These are phyloP conservation scores for Tenthredo livida DNA, from an alignment of 2,888 invertebrate species.

Conservation along the genomic window DNA sequence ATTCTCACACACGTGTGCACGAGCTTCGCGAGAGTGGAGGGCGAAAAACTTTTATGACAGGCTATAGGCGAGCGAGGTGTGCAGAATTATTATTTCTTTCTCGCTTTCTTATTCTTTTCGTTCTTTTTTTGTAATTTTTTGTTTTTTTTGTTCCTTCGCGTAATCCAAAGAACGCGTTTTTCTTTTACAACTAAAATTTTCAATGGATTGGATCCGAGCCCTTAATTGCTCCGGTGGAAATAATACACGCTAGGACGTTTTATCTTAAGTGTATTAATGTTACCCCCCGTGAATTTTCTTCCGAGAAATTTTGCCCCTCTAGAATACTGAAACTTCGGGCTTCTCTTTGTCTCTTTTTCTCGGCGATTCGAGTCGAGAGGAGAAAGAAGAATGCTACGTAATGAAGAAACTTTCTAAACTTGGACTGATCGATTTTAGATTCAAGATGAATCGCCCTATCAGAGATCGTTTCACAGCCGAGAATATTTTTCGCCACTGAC, in stretches of 20 bases:
- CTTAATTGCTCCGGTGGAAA: background rate
- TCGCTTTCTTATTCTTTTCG: background rate
- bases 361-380: background rate
- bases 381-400: constrained; percentile 42
- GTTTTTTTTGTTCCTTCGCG: background rate
- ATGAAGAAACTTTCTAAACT: constrained; percentile 49
- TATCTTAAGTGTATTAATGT: background rate
- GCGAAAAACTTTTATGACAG: constrained; percentile 27
- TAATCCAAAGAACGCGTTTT: background rate
- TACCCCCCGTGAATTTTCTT: background rate
- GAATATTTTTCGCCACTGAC: background rate
- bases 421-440: constrained; percentile 45
- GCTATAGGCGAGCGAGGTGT: background rate
- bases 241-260: background rate
- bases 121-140: background rate
- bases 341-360: background rate
- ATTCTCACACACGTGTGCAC: constrained; percentile 5
- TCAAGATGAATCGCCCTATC: constrained; percentile 42
- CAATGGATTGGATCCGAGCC: background rate
- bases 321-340: background rate
- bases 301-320: background rate
- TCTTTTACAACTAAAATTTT: background rate
- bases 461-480: background rate
- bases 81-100: background rate
- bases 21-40: background rate